These are phyloP conservation scores for Agrilus cyanescens DNA, from an alignment of 2,888 invertebrate genomes.

Conservation along the genomic window DNA sequence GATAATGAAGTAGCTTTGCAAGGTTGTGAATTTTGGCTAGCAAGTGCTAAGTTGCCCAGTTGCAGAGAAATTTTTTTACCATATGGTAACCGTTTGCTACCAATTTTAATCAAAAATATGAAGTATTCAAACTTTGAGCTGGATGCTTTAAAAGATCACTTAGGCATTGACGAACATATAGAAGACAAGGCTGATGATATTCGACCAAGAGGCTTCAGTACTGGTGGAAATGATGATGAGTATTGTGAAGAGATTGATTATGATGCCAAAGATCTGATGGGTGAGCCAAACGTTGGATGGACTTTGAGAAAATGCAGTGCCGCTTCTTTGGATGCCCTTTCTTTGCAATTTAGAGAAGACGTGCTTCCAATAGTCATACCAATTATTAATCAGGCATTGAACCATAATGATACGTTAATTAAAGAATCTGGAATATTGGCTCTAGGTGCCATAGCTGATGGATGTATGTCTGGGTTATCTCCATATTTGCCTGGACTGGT, in stretches of 20 bases:
- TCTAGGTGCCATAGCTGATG: conserved; percentile 48
- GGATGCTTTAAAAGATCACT: conserved; percentile 81
- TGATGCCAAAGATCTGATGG: conserved; percentile 47
- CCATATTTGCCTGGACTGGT: conserved; percentile 57
- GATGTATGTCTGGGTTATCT: conserved; percentile 53
- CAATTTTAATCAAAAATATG: conserved; percentile 92
- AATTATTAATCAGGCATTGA: conserved; percentile 88
- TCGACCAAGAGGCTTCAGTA: conserved; percentile 86
- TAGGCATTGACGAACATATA: conserved; percentile 91
- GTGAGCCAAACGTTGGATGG: conserved; percentile 51
- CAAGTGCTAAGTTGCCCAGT: conserved; percentile 84
- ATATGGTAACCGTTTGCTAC: conserved; percentile 75
- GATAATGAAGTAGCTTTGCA: conserved; percentile 92
- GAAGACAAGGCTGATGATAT: conserved; percentile 96
- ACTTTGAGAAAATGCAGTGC: conserved; percentile 97
- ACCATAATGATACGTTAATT: conserved; percentile 88
- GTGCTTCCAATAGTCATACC: conserved; percentile 86
- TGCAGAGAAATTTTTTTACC: conserved; percentile 84
- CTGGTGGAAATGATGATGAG: conserved; percentile 44
- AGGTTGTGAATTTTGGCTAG: conserved; percentile 98
- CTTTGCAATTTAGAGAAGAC: conserved; percentile 92
- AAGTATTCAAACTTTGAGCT: conserved; percentile 95
- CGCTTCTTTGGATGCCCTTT: conserved; percentile 91
- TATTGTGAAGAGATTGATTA: conserved; percentile 46
- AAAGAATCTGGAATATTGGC: conserved; percentile 92